Conservation (phyloP, 2,113 vertebrate genomes). For the Acrocephalus kingi region DNA sequence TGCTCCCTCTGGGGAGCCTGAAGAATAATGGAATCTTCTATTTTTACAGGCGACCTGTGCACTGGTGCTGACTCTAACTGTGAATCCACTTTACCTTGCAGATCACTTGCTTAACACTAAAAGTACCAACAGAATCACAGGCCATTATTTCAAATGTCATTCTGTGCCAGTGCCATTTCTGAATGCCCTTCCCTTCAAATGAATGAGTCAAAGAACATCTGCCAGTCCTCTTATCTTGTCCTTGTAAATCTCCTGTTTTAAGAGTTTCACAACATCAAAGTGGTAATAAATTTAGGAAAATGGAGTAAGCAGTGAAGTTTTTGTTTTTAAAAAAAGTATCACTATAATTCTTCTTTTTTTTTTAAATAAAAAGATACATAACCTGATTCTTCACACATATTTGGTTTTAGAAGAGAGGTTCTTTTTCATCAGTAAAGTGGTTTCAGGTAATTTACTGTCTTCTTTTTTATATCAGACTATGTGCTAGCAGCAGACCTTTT, state of each 20-base stretch:
- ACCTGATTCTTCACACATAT: neutral
- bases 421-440: neutral
- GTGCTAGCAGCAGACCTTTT: neutral
- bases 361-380: neutral
- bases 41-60: conserved; percentile 96
- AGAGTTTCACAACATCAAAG: conserved; percentile 56
- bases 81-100: conserved; percentile 86
- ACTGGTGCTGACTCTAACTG: conserved; percentile 86
- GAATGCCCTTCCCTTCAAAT: conserved; percentile 76
- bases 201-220: conserved; percentile 79
- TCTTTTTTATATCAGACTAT: neutral
- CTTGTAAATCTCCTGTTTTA: conserved; percentile 65
- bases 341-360: neutral
- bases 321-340: neutral
- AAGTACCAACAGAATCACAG: conserved; percentile 83
- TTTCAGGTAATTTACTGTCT: neutral
- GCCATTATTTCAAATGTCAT: conserved; percentile 92
- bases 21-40: conserved; percentile 99
- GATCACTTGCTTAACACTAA: conserved; percentile 89
- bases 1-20: conserved; percentile 87
- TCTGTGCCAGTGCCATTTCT: conserved; percentile 74
- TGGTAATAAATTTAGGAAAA: conserved; percentile 56
- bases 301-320: conserved; percentile 11
- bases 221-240: conserved; percentile 60
- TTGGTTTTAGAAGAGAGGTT: neutral